phyloP scores from a whole-genome alignment of 2,888 invertebrate species.

The Neoascia interrupta region DNA sequence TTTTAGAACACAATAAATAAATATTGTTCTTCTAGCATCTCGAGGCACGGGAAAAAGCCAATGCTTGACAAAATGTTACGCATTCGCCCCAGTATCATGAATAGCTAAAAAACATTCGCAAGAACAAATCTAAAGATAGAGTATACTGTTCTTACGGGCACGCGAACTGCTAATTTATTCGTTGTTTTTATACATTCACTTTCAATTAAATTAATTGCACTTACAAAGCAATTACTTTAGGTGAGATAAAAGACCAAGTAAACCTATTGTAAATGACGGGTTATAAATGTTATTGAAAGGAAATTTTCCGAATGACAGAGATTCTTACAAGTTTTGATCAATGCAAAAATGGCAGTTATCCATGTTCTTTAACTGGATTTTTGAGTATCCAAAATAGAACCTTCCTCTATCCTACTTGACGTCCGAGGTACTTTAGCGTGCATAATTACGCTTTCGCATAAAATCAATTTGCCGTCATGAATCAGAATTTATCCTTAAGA shows the following conservation, averaged over 20 bases:
- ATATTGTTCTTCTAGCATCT: no score
- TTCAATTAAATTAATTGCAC: constrained; percentile 21
- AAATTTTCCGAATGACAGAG: constrained; percentile 17
- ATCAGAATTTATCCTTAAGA: constrained; percentile 37
- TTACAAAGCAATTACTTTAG: constrained; percentile 26
- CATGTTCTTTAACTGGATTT: background rate
- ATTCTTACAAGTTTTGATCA: constrained; percentile 4
- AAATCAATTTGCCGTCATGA: constrained; percentile 60
- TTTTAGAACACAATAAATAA: no score
- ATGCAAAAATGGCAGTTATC: background rate
- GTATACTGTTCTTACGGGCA: background rate
- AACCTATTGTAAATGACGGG: background rate
- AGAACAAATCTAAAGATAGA: background rate
- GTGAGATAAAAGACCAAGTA: background rate
- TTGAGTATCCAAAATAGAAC: no score
- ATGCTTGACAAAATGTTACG: constrained; percentile 1
- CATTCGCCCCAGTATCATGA: background rate
- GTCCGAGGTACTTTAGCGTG: background rate
- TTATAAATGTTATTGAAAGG: no score
- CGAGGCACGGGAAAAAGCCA: no score
- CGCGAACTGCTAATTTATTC: constrained; percentile 43
- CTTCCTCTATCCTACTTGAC: no score
- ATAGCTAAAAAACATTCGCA: background rate
- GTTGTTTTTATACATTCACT: background rate
- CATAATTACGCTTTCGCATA: constrained; percentile 58